phyloP scores from a whole-genome alignment of 2,888 invertebrate species.

The Cantharis lateralis region DNA sequence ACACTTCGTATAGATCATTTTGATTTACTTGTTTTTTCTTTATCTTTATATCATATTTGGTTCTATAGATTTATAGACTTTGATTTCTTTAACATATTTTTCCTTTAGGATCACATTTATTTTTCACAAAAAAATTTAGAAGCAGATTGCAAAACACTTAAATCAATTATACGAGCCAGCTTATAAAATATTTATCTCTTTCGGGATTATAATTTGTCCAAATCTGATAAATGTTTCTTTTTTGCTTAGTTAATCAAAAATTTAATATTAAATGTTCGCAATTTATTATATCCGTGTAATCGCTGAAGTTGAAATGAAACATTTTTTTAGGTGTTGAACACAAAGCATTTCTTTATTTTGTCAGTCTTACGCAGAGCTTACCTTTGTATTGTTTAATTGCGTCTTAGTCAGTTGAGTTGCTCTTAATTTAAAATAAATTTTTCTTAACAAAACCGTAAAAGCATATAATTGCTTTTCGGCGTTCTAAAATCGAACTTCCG shows the following conservation, averaged over 20 bases:
- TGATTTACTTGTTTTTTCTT: background rate
- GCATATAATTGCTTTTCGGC: background rate
- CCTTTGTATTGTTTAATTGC: background rate
- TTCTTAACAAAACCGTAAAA: background rate
- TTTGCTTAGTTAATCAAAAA: background rate
- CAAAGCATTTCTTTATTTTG: background rate
- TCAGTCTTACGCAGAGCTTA: background rate
- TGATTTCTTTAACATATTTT: background rate
- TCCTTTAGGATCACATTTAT: background rate
- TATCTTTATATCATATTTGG: conserved; percentile 1
- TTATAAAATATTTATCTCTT: background rate
- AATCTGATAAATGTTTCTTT: background rate
- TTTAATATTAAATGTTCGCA: background rate
- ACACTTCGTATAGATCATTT: background rate
- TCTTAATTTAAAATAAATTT: background rate
- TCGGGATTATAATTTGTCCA: background rate
- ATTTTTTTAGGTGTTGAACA: background rate
- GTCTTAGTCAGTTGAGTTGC: background rate
- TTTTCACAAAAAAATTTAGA: background rate
- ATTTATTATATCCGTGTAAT: background rate
- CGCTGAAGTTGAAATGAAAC: background rate
- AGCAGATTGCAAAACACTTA: background rate
- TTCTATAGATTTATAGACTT: background rate
- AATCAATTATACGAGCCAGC: background rate
- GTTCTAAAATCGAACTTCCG: too few species aligned